Percentiles rank a stretch among this genome's conserved stretches.
Conservation (phyloP, 2,888 invertebrate genomes). For the Ophraella communa region DNA sequence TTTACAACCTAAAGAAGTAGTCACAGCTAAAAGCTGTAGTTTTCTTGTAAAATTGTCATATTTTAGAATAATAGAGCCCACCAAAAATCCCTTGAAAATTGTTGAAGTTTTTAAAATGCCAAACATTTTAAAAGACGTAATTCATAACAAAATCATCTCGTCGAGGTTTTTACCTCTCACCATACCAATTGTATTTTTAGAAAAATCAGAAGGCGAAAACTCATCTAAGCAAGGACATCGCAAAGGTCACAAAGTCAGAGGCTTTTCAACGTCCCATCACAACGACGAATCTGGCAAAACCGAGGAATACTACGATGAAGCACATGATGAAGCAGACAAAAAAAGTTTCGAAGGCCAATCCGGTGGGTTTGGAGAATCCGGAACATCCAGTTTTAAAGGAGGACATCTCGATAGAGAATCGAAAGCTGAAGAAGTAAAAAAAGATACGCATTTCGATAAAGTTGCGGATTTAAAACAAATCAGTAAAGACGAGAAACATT, state of each 20-base stretch:
- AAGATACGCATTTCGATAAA: conserved; percentile 65
- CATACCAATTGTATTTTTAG: conserved; percentile 32
- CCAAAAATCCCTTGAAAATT: too few species aligned
- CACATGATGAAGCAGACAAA: conserved; percentile 69
- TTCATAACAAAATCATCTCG: too few species aligned
- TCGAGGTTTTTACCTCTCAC: background rate
- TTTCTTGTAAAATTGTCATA: too few species aligned
- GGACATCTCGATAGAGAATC: conserved; percentile 65
- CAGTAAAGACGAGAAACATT: conserved; percentile 63
- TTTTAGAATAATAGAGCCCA: too few species aligned
- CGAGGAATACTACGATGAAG: conserved; percentile 71
- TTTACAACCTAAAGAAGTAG: too few species aligned
- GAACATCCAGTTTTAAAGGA: conserved; percentile 66
- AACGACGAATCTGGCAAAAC: conserved; percentile 71
- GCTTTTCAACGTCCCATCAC: conserved; percentile 70
- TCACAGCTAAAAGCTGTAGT: too few species aligned
- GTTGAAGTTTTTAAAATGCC: too few species aligned
- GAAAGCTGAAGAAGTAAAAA: conserved; percentile 64
- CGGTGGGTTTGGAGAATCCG: conserved; percentile 66
- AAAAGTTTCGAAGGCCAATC: conserved; percentile 64
- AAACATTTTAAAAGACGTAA: too few species aligned
- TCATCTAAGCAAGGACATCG: conserved; percentile 67
- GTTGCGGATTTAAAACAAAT: conserved; percentile 64
- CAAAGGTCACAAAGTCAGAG: conserved; percentile 70
- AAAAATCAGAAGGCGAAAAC: conserved; percentile 64